These are phyloP conservation scores for Ibycter americanus DNA, from an alignment of 2,797 vertebrate genomes.

Conservation along the genomic window DNA sequence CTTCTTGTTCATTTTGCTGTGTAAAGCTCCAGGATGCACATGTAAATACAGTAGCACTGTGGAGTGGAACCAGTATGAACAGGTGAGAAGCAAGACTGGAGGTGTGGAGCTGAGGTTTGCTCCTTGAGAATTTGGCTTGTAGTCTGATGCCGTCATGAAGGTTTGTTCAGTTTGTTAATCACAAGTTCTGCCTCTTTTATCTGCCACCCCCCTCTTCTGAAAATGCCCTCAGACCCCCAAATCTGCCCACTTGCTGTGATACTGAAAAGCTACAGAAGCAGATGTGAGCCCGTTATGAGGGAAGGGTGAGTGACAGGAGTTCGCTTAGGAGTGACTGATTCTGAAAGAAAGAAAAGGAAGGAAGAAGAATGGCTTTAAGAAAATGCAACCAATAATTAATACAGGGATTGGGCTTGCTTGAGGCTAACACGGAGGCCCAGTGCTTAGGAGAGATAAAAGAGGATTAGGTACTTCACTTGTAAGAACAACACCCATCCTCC, in stretches of 20 bases:
- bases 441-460: conserved; percentile 21
- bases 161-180: neutral
- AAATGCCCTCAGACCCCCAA: neutral
- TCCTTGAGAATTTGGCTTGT: neutral
- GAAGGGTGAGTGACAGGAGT: neutral
- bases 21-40: neutral
- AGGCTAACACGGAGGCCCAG: neutral
- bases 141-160: neutral
- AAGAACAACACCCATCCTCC: conserved; percentile 19
- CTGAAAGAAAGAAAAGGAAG: neutral
- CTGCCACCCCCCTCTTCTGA: fast-evolving
- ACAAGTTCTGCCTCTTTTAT: neutral
- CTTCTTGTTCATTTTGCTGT: neutral
- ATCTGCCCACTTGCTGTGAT: neutral
- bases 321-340: neutral
- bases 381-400: conserved; percentile 32
- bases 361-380: neutral
- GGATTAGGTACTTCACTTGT: conserved; percentile 36
- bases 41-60: neutral
- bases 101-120: neutral
- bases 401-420: neutral
- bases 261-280: neutral
- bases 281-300: neutral
- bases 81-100: neutral
- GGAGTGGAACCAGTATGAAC: neutral